Evolutionary conservation across 2,113 vertebrate species (phyloP), one percentile per base, ranked within the genome.

Genomic region (Anhinga rufa): DNA sequence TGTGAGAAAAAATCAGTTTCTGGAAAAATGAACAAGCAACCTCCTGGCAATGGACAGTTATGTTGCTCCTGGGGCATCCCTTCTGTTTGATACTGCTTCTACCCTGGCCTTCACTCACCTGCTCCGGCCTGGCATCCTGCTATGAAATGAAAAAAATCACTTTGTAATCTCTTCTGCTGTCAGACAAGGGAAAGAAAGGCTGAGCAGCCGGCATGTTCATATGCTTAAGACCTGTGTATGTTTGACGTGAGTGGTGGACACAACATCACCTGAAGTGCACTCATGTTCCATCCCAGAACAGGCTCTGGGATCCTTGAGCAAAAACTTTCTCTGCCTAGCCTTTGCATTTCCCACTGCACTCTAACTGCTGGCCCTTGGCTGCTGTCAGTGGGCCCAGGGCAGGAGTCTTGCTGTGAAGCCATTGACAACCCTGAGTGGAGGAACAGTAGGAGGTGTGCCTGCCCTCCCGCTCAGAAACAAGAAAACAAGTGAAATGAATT

Each of bases 371-470:
- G 0, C 9, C 26, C 40, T 65, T 1, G 1, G 51, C 34, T 40
- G 21, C 21, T 28, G 13, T 42, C 17, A 14, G 17, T 0, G 2
- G 24, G 17, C 8, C 5, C 5, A 15, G 24, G 52, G 15, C 31
- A n/a, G 57, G 28, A 24, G 24, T 18, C 31, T 34, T n/a, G 11
- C 24, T 76, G 62, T 6, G 25, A 74, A 49, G 46, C 44, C 31
- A 38, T 2, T 54, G 51, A 49, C 31, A 70, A 2, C 5, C 6
- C 32, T 0, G 1, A 69, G 48, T 7, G 1, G 16, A 10, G 13
- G 21, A 8, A 58, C 34, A 65, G 49, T 14, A 34, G 16, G 42
- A 75, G 31, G 9, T 75, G 25, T 25, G 34, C 26, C 91, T 2
- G 0, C 7, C 15, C 6, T 42, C n/a, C 12, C 22, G 5, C n/a